Conservation (phyloP, 1,140 invertebrate species). For the Brachionus koreanus region DNA sequence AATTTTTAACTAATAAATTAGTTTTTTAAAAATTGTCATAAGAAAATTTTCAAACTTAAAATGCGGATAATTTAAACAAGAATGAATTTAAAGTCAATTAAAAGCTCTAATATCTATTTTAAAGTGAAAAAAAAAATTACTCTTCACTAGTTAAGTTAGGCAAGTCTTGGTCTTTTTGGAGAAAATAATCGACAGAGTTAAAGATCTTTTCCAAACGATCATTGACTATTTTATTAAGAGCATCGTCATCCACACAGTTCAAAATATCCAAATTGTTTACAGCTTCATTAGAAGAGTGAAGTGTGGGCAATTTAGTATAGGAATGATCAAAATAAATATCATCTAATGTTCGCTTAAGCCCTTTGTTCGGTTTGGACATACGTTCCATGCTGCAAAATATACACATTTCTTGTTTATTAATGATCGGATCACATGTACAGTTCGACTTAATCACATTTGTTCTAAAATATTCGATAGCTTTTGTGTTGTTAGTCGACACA, state of each 20-base stretch:
- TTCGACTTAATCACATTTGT: not conserved
- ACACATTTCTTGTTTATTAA: not conserved
- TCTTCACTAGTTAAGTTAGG: not conserved
- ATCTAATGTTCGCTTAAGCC: not conserved
- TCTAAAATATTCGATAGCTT: not conserved
- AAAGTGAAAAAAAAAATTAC: not conserved
- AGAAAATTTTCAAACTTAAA: too few relatives aligned
- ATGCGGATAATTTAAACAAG: too few relatives aligned
- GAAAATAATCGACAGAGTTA: not conserved
- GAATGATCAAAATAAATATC: slow-evolving; percentile 1
- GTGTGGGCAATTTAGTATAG: not conserved
- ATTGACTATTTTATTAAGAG: slow-evolving; percentile 1
- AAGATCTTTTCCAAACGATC: not conserved
- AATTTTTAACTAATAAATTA: too few relatives aligned
- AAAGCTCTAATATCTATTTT: too few relatives aligned
- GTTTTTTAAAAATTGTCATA: too few relatives aligned
- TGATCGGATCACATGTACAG: not conserved
- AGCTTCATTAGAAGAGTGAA: not conserved
- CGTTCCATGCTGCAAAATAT: not conserved
- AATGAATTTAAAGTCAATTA: too few relatives aligned
- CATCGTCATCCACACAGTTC: not conserved
- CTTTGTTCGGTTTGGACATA: not conserved
- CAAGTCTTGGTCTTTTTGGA: not conserved
- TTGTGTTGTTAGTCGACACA: not conserved
- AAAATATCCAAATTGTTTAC: not conserved